phyloP scores from a whole-genome alignment of 1,140 invertebrate species.

The Zaprionus inermis region DNA sequence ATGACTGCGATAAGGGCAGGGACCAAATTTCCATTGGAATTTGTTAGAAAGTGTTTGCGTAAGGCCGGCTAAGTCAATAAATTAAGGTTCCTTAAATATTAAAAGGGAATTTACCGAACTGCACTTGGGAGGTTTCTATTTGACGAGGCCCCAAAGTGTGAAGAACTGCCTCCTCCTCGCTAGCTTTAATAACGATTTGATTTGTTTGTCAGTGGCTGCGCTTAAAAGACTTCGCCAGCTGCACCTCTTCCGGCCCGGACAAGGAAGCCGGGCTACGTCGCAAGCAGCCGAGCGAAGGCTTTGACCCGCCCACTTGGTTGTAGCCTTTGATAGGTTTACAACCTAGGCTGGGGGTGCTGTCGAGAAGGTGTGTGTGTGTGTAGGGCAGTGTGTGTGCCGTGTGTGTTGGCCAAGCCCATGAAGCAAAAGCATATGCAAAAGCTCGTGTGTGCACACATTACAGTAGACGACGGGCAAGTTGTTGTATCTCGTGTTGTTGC shows the following conservation, averaged over 20 bases:
- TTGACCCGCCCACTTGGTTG: slow-evolving; percentile 25
- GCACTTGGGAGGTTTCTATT: background rate
- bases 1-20: slow-evolving; percentile 8
- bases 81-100: background rate
- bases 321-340: slow-evolving; percentile 24
- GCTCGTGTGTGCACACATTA: slow-evolving; percentile 48
- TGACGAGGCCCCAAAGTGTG: background rate
- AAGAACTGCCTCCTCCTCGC: slow-evolving; percentile 10
- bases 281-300: slow-evolving; percentile 8
- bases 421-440: slow-evolving; percentile 42
- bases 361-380: background rate
- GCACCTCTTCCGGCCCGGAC: slow-evolving; percentile 51
- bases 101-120: background rate
- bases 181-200: slow-evolving; percentile 13
- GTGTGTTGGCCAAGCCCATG: slow-evolving; percentile 38
- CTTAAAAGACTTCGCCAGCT: slow-evolving; percentile 31
- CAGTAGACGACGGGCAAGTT: slow-evolving; percentile 11
- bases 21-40: background rate
- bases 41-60: background rate
- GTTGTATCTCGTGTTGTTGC: slow-evolving; percentile 10
- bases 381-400: slow-evolving; percentile 25
- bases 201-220: slow-evolving; percentile 28
- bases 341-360: background rate
- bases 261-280: slow-evolving; percentile 1
- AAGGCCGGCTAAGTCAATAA: background rate